Evolutionary conservation across 2,797 vertebrate species (phyloP).

Genomic region (Trachops cirrhosus): DNA sequence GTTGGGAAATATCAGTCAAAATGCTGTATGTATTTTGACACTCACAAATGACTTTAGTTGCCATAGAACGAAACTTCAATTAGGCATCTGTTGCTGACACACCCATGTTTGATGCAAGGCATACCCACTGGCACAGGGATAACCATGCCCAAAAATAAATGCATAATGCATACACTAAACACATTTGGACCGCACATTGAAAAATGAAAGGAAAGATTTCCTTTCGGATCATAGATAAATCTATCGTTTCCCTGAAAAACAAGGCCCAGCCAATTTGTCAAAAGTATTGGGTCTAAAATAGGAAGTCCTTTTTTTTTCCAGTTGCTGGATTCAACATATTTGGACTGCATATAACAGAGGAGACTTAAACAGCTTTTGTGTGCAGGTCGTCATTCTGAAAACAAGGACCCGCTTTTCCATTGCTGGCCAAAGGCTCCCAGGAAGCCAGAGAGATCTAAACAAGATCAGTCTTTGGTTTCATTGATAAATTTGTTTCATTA

Average conservation of each 20-base stretch:
- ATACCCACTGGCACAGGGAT: slow-evolving; percentile 43
- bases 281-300: slow-evolving; percentile 58
- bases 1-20: slow-evolving; percentile 50
- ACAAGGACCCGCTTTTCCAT: slow-evolving; percentile 19
- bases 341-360: not conserved
- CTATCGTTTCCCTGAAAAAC: slow-evolving; percentile 68
- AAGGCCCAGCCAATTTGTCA: slow-evolving; percentile 63
- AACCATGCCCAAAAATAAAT: slow-evolving; percentile 59
- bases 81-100: slow-evolving; percentile 68
- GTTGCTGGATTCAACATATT: slow-evolving; percentile 20
- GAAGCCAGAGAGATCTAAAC: not conserved
- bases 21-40: slow-evolving; percentile 50
- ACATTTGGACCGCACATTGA: slow-evolving; percentile 44
- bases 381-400: not conserved
- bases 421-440: not conserved
- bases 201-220: slow-evolving; percentile 69
- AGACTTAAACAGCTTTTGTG: slow-evolving; percentile 3
- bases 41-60: slow-evolving; percentile 63
- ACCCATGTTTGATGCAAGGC: slow-evolving; percentile 60
- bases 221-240: slow-evolving; percentile 55
- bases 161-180: slow-evolving; percentile 40
- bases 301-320: slow-evolving; percentile 1
- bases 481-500: not conserved
- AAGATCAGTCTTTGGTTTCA: not conserved
- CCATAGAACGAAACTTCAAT: slow-evolving; percentile 55